phyloP scores from a whole-genome alignment of 1,140 invertebrate species.

The Stenopsyche tienmushanensis region DNA sequence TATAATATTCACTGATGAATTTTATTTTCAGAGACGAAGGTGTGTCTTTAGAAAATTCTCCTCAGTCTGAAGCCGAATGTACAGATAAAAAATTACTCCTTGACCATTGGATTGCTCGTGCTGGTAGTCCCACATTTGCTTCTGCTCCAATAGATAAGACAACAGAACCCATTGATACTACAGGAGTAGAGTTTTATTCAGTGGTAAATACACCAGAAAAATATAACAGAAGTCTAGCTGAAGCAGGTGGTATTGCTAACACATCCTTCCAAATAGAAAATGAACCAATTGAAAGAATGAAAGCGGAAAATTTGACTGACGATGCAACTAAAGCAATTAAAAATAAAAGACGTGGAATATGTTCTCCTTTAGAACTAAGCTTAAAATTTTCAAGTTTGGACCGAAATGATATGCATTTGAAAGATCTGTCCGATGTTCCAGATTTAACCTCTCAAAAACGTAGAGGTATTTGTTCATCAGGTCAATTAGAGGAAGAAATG shows the following conservation, averaged over 20 bases:
- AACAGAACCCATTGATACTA: conserved; percentile 48
- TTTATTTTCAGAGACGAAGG: conserved; percentile 31
- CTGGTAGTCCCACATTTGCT: conserved; percentile 53
- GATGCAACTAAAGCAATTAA: conserved; percentile 20
- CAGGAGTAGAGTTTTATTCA: conserved; percentile 54
- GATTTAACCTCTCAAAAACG: conserved; percentile 56
- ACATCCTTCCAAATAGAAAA: conserved; percentile 35
- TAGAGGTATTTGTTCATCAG: conserved; percentile 58
- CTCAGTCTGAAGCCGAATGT: conserved; percentile 46
- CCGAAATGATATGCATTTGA: conserved; percentile 29
- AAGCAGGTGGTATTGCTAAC: conserved; percentile 30
- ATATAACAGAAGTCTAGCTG: conserved; percentile 25
- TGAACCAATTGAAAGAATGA: conserved; percentile 25
- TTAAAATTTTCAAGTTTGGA: conserved; percentile 49
- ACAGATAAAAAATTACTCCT: conserved; percentile 56
- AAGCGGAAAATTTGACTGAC: conserved; percentile 21
- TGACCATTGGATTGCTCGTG: conserved; percentile 55
- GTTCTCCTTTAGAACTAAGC: conserved; percentile 52
- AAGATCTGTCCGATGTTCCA: conserved; percentile 34
- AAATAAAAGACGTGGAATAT: conserved; percentile 51
- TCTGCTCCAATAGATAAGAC: conserved; percentile 48
- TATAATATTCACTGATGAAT: background rate
- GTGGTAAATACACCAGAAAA: conserved; percentile 49
- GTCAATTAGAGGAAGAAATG: conserved; percentile 51
- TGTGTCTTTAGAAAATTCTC: conserved; percentile 30